Evolutionary conservation across 1,140 invertebrate genomes (phyloP), one percentile per base, ranked within the genome.

Genomic region (Apocrypta bakeri): DNA sequence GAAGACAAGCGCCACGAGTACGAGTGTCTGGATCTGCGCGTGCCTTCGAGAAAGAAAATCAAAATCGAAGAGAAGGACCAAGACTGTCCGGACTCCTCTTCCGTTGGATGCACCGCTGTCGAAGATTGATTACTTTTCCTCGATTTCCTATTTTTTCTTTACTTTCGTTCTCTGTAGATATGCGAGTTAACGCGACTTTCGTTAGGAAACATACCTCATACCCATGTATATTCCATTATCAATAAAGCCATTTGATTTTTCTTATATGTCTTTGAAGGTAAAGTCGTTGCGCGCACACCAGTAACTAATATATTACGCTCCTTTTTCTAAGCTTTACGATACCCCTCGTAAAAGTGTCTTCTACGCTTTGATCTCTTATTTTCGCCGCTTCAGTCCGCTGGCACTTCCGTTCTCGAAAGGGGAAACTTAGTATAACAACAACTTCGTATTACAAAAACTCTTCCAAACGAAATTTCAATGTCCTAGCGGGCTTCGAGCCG

Each of bases 11-110:
- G 17, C n/a, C 63, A 14, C n/a, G 40, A 71, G 33, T 48, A 74
- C 37, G 82, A 80, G n/a, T 80, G 82, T 48, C 48, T 83, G 4
- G 82, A 83, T 63, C 72, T 83, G 0, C 69, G 82, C 0, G 40
- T 83, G 3, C 82, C 82, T 0, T 68, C 63, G 4, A 74, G 42
- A 29, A 79, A 72, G 37, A 24, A 1, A 9, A 29, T 24, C 56
- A 66, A 7, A 2, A 48, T 48, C 42, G 21, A 78, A 12, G 14
- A 64, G 4, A 48, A 64, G 1, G 29, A 61, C 12, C 61, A 56
- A 4, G 33, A 29, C 0, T 42, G 72, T 29, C 79, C 72, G 12
- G 63, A 82, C n/a, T n/a, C n/a, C 11, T 82, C 81, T 1, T 81
- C 80, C 21, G 63, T 82, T 29, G 80, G n/a, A n/a, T n/a, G n/a